These are phyloP conservation scores for Macaria liturata DNA, from an alignment of 2,888 invertebrate genomes.

Conservation along the genomic window DNA sequence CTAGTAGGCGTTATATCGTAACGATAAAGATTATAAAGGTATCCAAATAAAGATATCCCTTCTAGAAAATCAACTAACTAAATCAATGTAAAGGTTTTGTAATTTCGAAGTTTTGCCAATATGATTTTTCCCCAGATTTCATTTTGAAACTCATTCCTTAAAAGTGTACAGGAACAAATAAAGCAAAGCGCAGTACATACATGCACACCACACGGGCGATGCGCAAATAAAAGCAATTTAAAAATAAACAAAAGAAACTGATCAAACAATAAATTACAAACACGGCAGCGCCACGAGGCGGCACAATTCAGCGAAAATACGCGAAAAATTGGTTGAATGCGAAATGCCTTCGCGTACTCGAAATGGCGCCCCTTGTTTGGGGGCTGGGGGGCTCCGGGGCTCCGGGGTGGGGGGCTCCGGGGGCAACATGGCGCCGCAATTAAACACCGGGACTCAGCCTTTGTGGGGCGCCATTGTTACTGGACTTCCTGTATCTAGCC, in stretches of 20 bases:
- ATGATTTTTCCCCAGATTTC: too few relatives aligned
- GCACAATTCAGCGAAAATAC: conserved; percentile 10
- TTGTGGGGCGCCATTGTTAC: conserved; percentile 14
- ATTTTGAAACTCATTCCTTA: too few relatives aligned
- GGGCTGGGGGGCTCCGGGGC: conserved; percentile 6
- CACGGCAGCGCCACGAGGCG: conserved; percentile 1
- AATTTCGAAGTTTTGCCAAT: too few relatives aligned
- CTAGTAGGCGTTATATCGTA: too few relatives aligned
- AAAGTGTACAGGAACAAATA: too few relatives aligned
- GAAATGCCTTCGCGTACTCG: conserved; percentile 23
- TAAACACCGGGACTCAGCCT: conserved; percentile 23
- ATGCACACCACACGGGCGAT: too few relatives aligned
- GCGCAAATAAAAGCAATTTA: neutral
- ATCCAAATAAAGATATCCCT: too few relatives aligned
- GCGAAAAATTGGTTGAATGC: conserved; percentile 24
- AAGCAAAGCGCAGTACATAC: too few relatives aligned
- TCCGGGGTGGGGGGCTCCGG: conserved; percentile 8
- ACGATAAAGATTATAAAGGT: too few relatives aligned
- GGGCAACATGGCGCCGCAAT: conserved; percentile 30
- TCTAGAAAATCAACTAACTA: too few relatives aligned
- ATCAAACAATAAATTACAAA: conserved; percentile 20
- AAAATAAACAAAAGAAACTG: conserved; percentile 20
- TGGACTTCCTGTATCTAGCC: too few relatives aligned
- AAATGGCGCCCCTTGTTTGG: conserved; percentile 3
- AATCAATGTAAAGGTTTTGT: too few relatives aligned